Evolutionary conservation across 2,888 invertebrate genomes (phyloP), one percentile per base, ranked within the genome.

Genomic region (Cryptosula pallasiana): DNA sequence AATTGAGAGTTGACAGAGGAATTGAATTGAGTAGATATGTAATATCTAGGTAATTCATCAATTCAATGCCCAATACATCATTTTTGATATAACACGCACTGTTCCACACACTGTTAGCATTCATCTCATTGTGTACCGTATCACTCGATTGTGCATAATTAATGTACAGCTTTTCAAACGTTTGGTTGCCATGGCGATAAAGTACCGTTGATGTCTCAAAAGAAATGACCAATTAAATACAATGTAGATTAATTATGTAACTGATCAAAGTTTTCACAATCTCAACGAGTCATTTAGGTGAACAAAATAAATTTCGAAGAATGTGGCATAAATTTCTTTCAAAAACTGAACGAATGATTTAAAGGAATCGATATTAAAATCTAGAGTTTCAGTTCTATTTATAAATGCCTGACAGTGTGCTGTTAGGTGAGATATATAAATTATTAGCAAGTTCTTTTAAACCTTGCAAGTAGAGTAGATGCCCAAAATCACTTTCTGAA

Each of bases 1-100:
- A 63, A 2, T 29, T 9, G n/a, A n/a, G n/a, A n/a, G n/a, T n/a
- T n/a, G 32, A 27, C 20, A 63, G 32, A 29, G 29, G 13, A 13
- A 13, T 63, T 63, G 34, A 34, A 27, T 25, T 63, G 32, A 63
- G 63, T 32, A 63, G 63, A 63, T 63, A 63, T 57, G 57, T 63
- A 63, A 63, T 34, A 27, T 25, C 32, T 29, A 63, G 27, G 27
- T 27, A 63, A 63, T 63, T 16, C 27, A 63, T 63, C 63, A 63
- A 32, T 9, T 34, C 3, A 63, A 63, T 32, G n/a, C 63, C 20
- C n/a, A n/a, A n/a, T n/a, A n/a, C n/a, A n/a, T n/a, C n/a, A n/a
- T n/a, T n/a, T n/a, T n/a, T n/a, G n/a, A n/a, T n/a, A n/a, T n/a
- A n/a, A 20, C 45, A 45, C 45, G 20, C 5, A 45, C 45, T 45